Percentiles rank a stretch among this genome's conserved stretches.
Evolutionary conservation across 1,140 invertebrate genomes (phyloP).

Genomic region (Pseudobourletiella spinata): DNA sequence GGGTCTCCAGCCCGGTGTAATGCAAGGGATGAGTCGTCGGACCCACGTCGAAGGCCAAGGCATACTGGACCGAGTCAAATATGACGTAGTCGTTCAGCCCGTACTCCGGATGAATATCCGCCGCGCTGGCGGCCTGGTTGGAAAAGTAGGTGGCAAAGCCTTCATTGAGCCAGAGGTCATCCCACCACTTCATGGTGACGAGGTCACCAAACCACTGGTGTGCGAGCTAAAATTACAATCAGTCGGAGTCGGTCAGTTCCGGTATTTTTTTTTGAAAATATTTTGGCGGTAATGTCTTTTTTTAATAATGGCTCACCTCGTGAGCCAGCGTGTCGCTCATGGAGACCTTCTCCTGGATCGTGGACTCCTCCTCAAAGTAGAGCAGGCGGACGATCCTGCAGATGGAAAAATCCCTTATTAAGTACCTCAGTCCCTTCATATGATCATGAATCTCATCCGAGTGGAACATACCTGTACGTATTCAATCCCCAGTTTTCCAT

Average conservation of each 20-base stretch:
- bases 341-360: conserved; percentile 18
- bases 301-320: conserved; percentile 8
- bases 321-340: conserved; percentile 25
- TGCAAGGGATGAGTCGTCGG: conserved; percentile 48
- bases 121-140: conserved; percentile 9
- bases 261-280: neutral
- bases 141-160: conserved; percentile 58
- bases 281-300: neutral
- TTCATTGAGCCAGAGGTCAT: conserved; percentile 54
- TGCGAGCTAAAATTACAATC: neutral
- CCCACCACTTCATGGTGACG: conserved; percentile 29
- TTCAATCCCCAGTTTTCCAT: too few species aligned
- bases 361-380: conserved; percentile 17
- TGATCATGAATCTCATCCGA: too few species aligned
- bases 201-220: conserved; percentile 30
- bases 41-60: conserved; percentile 39
- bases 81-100: conserved; percentile 12
- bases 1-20: conserved; percentile 50
- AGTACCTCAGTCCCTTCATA: too few species aligned
- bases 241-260: too few species aligned
- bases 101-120: neutral
- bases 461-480: too few species aligned
- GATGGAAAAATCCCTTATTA: too few species aligned
- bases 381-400: too few species aligned
- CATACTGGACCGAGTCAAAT: conserved; percentile 13